Base-by-base conservation (phyloP, 1,140 invertebrate species). In the Meloidogyne floridensis region DNA sequence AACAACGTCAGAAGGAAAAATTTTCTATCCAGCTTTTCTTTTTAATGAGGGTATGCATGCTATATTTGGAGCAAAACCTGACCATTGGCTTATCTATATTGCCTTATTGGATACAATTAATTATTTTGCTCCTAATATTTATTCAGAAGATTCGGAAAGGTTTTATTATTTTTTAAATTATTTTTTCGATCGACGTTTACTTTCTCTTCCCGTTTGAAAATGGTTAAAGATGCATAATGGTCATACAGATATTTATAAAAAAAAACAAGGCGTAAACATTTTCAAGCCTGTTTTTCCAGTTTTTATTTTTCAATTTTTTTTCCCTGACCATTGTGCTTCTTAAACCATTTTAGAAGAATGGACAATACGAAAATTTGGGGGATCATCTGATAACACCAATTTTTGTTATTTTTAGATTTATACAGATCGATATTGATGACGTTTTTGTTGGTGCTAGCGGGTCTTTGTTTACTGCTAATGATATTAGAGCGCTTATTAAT, bases 401-500 rank as follows among this genome's bases (percentile, higher is more conserved):
- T 32, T 32, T 53, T 42, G 13, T 2, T 18, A 32, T 47, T 85
- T 84, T 87, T 83, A 92, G 97, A 59, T 95, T 94, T 92, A 93
- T 99, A 82, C 93, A 98, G 4, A 95, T 99, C 53, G 98, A 99
- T 91, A 94, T 99, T 77, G 97, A 99, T 92, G 98, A 99, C 90
- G 97, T 99, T 87, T 99, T 99, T 92, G 97, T 99, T 53, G 97
- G 96, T 1, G 94, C 96, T 89, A 93, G 92, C 88, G 94, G 94
- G 82, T 92, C 92, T 4, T 87, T 93, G 75, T 92, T 94, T 84
- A 75, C 86, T 15, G 74, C 73, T 20, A 90, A 91, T 83, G 94
- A 94, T 91, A 93, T 94, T 0, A 54, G 95, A 91, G 95, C 95
- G 0, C 90, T 98, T 81, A 91, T 98, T 71, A 93, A 93, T 6